Evolutionary conservation across 2,113 vertebrate species (phyloP).

Genomic region (Phylloscopus whistleri): DNA sequence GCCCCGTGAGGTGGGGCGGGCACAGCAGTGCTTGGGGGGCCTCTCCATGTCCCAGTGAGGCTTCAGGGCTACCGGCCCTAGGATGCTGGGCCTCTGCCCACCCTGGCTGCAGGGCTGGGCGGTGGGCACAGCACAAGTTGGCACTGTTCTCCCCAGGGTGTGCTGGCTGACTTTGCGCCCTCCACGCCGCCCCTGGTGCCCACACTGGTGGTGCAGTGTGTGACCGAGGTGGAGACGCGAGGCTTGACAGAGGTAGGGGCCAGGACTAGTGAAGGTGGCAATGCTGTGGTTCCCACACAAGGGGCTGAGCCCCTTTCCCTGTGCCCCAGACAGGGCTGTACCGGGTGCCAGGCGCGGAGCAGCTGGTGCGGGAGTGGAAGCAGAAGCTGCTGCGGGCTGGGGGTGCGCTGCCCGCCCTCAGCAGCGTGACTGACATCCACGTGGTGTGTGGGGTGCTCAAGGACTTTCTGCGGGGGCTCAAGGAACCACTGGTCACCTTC

Average conservation of each 20-base stretch:
- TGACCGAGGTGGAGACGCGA: constrained; percentile 81
- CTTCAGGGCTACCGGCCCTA: rapidly evolving
- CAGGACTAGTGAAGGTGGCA: rapidly evolving
- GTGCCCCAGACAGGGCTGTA: constrained; percentile 79
- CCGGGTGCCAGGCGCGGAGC: constrained; percentile 77
- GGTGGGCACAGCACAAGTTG: rapidly evolving
- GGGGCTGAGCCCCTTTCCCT: background rate
- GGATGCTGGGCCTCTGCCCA: background rate
- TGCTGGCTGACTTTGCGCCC: constrained; percentile 77
- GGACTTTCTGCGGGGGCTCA: constrained; percentile 83
- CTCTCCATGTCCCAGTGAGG: rapidly evolving
- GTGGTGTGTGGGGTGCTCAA: constrained; percentile 87
- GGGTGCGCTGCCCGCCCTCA: constrained; percentile 2
- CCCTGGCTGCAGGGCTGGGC: background rate
- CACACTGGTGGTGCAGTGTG: constrained; percentile 75
- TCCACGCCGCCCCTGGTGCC: constrained; percentile 69
- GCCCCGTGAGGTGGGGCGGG: background rate
- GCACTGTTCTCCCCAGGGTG: constrained; percentile 32
- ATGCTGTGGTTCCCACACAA: rapidly evolving
- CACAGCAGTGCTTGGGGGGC: rapidly evolving
- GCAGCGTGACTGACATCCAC: constrained; percentile 76
- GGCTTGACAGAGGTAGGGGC: constrained; percentile 78
- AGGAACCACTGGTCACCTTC: constrained; percentile 85
- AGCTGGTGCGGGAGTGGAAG: constrained; percentile 78
- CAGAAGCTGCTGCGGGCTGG: constrained; percentile 70